A percentile compares a stretch with the other conserved stretches of the same genome.
Evolutionary conservation across 2,797 vertebrate species (phyloP).

Genomic region (Pseudomugil tenellus): DNA sequence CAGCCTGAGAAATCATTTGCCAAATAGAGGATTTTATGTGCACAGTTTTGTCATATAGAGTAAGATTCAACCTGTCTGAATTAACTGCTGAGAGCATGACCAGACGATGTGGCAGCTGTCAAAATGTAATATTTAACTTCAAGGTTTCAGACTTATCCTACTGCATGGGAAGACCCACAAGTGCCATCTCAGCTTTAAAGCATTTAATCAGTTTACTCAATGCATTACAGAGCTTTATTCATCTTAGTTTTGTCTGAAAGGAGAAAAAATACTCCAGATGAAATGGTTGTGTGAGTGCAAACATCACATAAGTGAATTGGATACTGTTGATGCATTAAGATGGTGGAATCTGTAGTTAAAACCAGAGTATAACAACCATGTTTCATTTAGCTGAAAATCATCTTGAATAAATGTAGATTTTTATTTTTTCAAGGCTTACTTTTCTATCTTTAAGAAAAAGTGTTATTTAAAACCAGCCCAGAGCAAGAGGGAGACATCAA

Average conservation of each 20-base stretch:
- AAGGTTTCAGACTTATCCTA: neutral
- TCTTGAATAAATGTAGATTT: slow-evolving; percentile 35
- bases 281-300: too few relatives aligned
- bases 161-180: slow-evolving; percentile 14
- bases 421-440: slow-evolving; percentile 31
- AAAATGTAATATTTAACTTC: slow-evolving; percentile 26
- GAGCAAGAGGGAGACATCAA: slow-evolving; percentile 51
- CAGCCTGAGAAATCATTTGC: slow-evolving; percentile 9
- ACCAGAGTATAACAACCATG: slow-evolving; percentile 12
- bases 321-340: slow-evolving; percentile 9
- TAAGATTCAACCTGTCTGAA: slow-evolving; percentile 9
- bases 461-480: slow-evolving; percentile 47
- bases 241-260: slow-evolving; percentile 22
- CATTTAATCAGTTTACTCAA: slow-evolving; percentile 14
- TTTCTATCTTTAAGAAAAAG: slow-evolving; percentile 38
- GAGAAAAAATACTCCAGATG: slow-evolving; percentile 13
- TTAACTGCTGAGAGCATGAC: slow-evolving; percentile 8
- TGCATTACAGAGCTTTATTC: slow-evolving; percentile 11
- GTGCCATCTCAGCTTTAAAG: slow-evolving; percentile 19
- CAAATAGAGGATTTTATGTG: neutral
- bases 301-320: neutral
- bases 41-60: neutral
- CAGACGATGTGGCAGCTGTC: slow-evolving; percentile 6
- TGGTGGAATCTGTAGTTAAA: slow-evolving; percentile 8
- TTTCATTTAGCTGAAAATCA: slow-evolving; percentile 22